Evolutionary conservation across 1,140 invertebrate species (phyloP).

Genomic region (Diorhabda carinulata): DNA sequence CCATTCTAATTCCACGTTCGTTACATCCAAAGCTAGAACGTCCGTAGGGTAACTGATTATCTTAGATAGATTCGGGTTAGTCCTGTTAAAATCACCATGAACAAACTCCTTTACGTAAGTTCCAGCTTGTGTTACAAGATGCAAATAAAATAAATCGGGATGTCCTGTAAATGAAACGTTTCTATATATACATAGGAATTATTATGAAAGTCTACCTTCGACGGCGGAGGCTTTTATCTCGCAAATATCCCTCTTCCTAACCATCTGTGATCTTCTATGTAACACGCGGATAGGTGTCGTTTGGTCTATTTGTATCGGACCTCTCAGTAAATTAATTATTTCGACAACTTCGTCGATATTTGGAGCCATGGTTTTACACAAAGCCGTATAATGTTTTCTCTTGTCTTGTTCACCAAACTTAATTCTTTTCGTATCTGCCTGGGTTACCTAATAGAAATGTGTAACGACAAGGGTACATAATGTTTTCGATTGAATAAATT

Average conservation of each 20-base stretch:
- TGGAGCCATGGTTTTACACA: conserved; percentile 60
- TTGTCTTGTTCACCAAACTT: conserved; percentile 86
- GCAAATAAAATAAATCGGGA: conserved; percentile 60
- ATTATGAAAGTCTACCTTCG: conserved; percentile 39
- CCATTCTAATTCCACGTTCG: conserved; percentile 65
- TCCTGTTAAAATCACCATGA: conserved; percentile 90
- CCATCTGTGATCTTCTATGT: conserved; percentile 70
- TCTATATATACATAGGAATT: neutral
- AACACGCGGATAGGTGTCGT: conserved; percentile 82
- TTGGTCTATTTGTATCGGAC: conserved; percentile 51
- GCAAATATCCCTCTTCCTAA: conserved; percentile 61
- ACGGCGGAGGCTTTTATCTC: conserved; percentile 53
- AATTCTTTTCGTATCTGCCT: conserved; percentile 64
- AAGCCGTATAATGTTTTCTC: conserved; percentile 76
- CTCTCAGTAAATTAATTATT: conserved; percentile 45
- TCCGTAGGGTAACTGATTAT: conserved; percentile 66
- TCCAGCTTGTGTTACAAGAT: conserved; percentile 83
- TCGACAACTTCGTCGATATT: conserved; percentile 54
- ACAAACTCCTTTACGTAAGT: conserved; percentile 98
- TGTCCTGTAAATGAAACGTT: conserved; percentile 45
- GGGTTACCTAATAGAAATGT: conserved; percentile 59
- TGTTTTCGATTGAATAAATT: too few species aligned
- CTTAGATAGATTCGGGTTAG: conserved; percentile 61
- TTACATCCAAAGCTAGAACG: conserved; percentile 67
- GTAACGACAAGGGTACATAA: conserved; percentile 50